phyloP scores from a whole-genome alignment of 2,797 vertebrate species.

The Sebastes matsubarae region DNA sequence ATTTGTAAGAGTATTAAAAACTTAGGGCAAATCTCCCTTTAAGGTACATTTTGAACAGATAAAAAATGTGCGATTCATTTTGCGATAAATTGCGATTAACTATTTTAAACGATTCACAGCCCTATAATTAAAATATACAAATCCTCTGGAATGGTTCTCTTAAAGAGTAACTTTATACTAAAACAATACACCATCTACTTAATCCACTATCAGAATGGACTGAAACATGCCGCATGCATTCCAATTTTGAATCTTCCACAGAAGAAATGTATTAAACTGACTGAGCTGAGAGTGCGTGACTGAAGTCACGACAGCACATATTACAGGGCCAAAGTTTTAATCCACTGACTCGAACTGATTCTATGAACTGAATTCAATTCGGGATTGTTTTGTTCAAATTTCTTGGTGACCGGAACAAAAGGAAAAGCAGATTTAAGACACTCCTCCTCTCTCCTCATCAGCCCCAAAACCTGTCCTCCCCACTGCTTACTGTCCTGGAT shows the following conservation, averaged over 20 bases:
- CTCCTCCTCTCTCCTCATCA: background rate
- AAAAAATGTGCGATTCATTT: too few species aligned
- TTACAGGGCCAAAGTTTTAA: background rate
- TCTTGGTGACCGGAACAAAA: background rate
- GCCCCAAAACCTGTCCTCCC: background rate
- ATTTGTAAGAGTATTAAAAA: too few species aligned
- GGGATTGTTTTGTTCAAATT: background rate
- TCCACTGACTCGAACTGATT: background rate
- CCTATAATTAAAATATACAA: too few species aligned
- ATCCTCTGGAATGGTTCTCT: background rate
- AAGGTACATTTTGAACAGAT: too few species aligned
- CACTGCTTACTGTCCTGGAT: background rate
- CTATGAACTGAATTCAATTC: background rate
- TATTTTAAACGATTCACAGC: too few species aligned
- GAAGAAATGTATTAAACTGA: background rate
- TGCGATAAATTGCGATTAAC: too few species aligned
- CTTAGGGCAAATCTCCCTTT: too few species aligned
- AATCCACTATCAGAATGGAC: background rate
- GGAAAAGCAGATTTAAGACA: background rate
- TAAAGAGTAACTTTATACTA: background rate
- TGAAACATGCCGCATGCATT: background rate
- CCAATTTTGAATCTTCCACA: background rate
- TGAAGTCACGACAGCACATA: background rate
- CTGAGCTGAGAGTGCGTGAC: background rate
- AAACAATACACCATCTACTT: background rate